Evolutionary conservation across 2,888 invertebrate genomes (phyloP), one percentile per base, ranked within the genome.

Genomic region (Acrobasis consociella): DNA sequence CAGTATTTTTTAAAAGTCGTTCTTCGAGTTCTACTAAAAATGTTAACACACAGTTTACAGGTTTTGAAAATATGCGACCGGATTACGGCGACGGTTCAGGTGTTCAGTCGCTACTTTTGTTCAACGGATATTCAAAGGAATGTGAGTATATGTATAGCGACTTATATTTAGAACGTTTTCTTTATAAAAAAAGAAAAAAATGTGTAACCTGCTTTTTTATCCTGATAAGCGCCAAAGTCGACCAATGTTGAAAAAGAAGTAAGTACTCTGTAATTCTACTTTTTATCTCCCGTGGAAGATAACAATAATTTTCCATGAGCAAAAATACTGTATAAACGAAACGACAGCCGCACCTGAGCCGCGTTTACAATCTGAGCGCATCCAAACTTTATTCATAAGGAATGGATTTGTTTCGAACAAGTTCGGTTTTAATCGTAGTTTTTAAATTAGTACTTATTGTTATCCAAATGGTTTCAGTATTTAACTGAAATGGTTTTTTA

Each of bases 341-440:
- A 46, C 11, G 46, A 46, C 46, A 46, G 46, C n/a, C 46, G 46
- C 46, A 46, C 46, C 46, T 46, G 46, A 46, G 46, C 11, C 46
- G 46, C 46, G 31, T 31, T 22, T 3, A n/a, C 46, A 46, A 46
- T 46, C 46, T n/a, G 46, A 46, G 46, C 46, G 46, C 46, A 13
- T 46, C n/a, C 46, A 46, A 46, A 46, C 46, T 46, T 46, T n/a
- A 46, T 46, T n/a, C 46, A 46, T 46, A 46, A 46, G 13, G 46
- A 46, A 13, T 46, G 46, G 46, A 46, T n/a, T 46, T 46, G 46
- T 3, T n/a, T 46, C 10, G 46, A 46, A 46, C 46, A 13, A 46
- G 13, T 46, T 46, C 10, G 11, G 42, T n/a, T 46, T 46, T 46
- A 46, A 46, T 46, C 46, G n/a, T n/a, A 46, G 46, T 31, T 31